Evolutionary conservation across 1,140 invertebrate genomes (phyloP).

Genomic region (Cotesia typhae): DNA sequence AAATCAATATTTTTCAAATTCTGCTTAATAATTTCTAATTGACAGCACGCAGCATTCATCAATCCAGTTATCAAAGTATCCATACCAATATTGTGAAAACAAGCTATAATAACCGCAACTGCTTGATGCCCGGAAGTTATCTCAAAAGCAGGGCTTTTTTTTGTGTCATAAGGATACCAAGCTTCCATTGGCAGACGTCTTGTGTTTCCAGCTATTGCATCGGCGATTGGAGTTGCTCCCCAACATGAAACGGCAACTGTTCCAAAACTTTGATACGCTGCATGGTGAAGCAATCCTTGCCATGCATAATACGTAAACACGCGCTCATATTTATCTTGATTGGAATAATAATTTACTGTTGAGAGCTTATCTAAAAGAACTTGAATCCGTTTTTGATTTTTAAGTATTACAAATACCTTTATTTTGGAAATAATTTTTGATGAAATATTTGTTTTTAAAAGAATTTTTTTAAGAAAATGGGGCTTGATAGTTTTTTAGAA

Average conservation of each 20-base stretch:
- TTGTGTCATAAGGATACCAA: conserved; percentile 67
- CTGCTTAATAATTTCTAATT: conserved; percentile 46
- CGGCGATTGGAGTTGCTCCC: conserved; percentile 42
- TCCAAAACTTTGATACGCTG: conserved; percentile 47
- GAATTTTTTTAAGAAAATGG: too few species aligned
- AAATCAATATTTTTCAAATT: conserved; percentile 39
- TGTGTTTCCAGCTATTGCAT: conserved; percentile 34
- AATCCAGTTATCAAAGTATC: conserved; percentile 63
- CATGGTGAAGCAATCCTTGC: conserved; percentile 50
- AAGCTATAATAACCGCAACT: conserved; percentile 55
- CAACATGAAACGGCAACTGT: conserved; percentile 41
- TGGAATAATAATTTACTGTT: conserved; percentile 38
- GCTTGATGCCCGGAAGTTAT: conserved; percentile 64
- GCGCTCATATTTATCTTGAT: conserved; percentile 42
- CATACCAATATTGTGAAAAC: conserved; percentile 62
- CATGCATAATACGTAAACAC: conserved; percentile 44
- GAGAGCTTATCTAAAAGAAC: conserved; percentile 41
- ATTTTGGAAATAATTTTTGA: background rate
- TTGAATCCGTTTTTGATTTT: conserved; percentile 40
- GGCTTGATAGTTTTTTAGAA: too few species aligned
- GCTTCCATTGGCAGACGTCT: conserved; percentile 45
- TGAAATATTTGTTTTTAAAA: background rate
- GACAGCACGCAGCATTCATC: conserved; percentile 63
- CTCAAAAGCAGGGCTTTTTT: conserved; percentile 62
- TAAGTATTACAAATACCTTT: conserved; percentile 43